phyloP scores from a whole-genome alignment of 1,140 invertebrate genomes.

The Drosophila kurseongensis region DNA sequence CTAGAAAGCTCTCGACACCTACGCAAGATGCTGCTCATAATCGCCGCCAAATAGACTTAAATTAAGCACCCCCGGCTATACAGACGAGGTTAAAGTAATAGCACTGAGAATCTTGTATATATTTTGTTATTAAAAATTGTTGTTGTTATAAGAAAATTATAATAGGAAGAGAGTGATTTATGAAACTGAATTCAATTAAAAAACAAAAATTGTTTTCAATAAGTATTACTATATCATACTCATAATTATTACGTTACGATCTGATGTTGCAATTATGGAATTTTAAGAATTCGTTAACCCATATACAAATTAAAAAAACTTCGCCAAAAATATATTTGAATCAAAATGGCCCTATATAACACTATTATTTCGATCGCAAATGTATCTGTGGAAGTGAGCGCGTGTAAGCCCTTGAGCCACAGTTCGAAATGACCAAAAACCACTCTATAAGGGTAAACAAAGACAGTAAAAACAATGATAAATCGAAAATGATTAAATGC shows the following conservation, averaged over 20 bases:
- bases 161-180: too few species aligned
- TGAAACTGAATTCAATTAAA: too few species aligned
- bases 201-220: too few species aligned
- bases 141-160: too few species aligned
- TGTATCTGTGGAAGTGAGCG: constrained; percentile 22
- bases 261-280: too few species aligned
- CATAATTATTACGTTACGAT: too few species aligned
- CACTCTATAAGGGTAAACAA: constrained; percentile 39
- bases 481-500: constrained; percentile 26
- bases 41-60: not conserved
- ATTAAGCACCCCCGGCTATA: constrained; percentile 14
- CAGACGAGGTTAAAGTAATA: not conserved
- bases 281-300: too few species aligned
- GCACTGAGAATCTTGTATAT: not conserved
- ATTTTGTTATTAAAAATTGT: too few species aligned
- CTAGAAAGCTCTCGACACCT: constrained; percentile 21
- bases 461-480: constrained; percentile 14
- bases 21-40: constrained; percentile 1
- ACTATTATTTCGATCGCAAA: not conserved
- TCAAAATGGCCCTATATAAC: too few species aligned
- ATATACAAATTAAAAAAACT: too few species aligned
- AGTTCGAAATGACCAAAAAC: constrained; percentile 23
- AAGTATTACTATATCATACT: too few species aligned
- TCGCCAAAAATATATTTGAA: too few species aligned
- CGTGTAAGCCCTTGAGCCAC: constrained; percentile 62